These are phyloP conservation scores for Argentina silus DNA, from an alignment of 2,797 vertebrate genomes.

Conservation along the genomic window DNA sequence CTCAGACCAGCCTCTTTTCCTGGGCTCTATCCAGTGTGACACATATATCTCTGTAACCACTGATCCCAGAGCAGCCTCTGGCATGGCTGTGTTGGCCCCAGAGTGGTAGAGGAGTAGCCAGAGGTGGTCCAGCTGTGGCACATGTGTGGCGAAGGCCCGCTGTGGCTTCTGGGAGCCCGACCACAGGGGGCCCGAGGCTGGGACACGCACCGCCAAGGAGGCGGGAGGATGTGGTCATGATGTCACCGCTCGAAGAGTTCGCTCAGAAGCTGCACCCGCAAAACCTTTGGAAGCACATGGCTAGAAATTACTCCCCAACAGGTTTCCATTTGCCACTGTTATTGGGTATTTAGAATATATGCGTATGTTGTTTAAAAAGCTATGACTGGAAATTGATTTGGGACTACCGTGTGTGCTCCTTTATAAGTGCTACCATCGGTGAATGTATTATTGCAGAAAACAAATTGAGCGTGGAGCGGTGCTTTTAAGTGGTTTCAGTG, in stretches of 20 bases:
- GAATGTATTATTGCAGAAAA: constrained; percentile 29
- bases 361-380: constrained; percentile 58
- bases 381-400: constrained; percentile 52
- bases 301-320: constrained; percentile 72
- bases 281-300: constrained; percentile 66
- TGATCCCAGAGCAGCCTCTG: constrained; percentile 57
- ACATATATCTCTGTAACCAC: constrained; percentile 60
- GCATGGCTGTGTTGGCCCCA: constrained; percentile 7
- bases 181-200: constrained; percentile 69
- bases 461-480: constrained; percentile 33
- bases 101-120: constrained; percentile 67
- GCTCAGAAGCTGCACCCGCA: constrained; percentile 75
- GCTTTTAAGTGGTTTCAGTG: constrained; percentile 33
- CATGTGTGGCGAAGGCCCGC: constrained; percentile 76
- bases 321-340: constrained; percentile 71
- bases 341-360: constrained; percentile 59
- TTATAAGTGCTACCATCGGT: constrained; percentile 46
- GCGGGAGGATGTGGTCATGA: constrained; percentile 81
- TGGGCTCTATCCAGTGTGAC: constrained; percentile 67
- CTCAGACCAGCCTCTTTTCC: constrained; percentile 75
- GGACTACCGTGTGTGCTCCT: constrained; percentile 30
- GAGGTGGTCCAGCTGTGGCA: constrained; percentile 81
- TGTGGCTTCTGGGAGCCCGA: constrained; percentile 73
- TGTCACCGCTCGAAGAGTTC: constrained; percentile 75
- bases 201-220: constrained; percentile 65